Percentiles rank a stretch among this genome's conserved stretches.
Evolutionary conservation across 2,888 invertebrate genomes (phyloP).

Genomic region (Epinotia brunnichana): DNA sequence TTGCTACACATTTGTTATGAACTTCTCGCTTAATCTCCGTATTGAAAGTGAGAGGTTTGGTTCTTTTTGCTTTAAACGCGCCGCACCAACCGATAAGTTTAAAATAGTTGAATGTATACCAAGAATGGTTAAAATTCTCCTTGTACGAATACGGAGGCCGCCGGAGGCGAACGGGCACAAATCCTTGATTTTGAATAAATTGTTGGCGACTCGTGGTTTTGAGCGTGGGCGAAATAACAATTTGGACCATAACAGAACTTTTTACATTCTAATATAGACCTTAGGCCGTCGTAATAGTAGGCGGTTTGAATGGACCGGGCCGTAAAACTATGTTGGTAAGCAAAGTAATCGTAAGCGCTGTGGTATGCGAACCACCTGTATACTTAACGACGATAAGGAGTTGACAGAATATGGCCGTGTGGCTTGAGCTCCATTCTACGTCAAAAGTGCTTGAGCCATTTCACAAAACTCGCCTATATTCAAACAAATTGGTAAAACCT

Average conservation of each 20-base stretch:
- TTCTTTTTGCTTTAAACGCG: constrained; percentile 26
- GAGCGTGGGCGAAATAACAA: constrained; percentile 73
- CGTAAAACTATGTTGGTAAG: constrained; percentile 56
- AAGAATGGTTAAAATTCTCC: constrained; percentile 48
- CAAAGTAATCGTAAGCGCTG: constrained; percentile 60
- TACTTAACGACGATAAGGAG: constrained; percentile 58
- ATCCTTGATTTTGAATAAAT: constrained; percentile 78
- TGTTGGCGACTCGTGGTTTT: constrained; percentile 65
- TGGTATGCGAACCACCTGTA: constrained; percentile 75
- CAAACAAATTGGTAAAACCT: constrained; percentile 22
- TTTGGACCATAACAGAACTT: constrained; percentile 50
- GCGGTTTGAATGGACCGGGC: constrained; percentile 50
- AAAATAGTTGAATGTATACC: constrained; percentile 45
- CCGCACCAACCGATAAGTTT: constrained; percentile 30
- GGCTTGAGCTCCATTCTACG: constrained; percentile 44
- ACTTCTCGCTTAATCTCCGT: constrained; percentile 32
- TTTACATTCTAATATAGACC: constrained; percentile 62
- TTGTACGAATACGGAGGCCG: constrained; percentile 47
- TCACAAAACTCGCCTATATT: constrained; percentile 11
- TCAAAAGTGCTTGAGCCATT: constrained; percentile 37
- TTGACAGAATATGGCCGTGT: constrained; percentile 56
- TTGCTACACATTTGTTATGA: constrained; percentile 28
- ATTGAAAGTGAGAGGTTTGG: constrained; percentile 36
- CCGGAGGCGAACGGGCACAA: constrained; percentile 62
- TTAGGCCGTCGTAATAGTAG: constrained; percentile 58